Evolutionary conservation across 2,888 invertebrate species (phyloP), one percentile per base, ranked within the genome.

Genomic region (Aromia moschata): DNA sequence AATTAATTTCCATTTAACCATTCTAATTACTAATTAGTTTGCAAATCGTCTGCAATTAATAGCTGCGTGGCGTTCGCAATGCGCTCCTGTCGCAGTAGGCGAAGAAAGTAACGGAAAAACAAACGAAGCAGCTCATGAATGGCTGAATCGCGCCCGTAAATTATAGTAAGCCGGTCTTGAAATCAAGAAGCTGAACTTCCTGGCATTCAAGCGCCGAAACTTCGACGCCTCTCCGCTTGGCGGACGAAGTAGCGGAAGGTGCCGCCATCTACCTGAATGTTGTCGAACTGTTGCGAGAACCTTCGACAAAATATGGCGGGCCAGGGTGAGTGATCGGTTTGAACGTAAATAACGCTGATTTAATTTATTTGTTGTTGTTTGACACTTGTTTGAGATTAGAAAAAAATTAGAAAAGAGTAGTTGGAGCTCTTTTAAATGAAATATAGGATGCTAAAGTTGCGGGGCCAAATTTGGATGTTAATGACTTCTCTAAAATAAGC

Each of bases 211-310:
- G 25, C 33, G 16, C 20, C 43, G 15, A 31, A 33, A 43, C 18
- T 53, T 44, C 53, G 20, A 11, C 9, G 16, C 16, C 33, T 53
- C 12, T 41, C 43, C 31, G 38, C 43, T 36, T 15, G 31, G 33
- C 30, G 41, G 14, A 4, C 20, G 17, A 14, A 14, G 18, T n/a
- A 12, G n/a, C 9, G 53, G 3, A 53, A 18, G 12, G 15, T 43
- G 5, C 25, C 17, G 53, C 49, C 49, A 49, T 49, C 49, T 49
- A 49, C 38, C 38, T 12, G 18, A 47, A 11, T 9, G 17, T 37
- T 33, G n/a, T 12, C 18, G 14, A 47, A 36, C 17, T 18, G 2
- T 31, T 31, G 16, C 10, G 47, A n/a, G 11, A 33, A 14, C 16
- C 36, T 47, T 17, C 14, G 12, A 2, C 9, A 1, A 5, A 5